Conservation (phyloP, 2,888 invertebrate genomes). For the Seira sanloemensis region DNA sequence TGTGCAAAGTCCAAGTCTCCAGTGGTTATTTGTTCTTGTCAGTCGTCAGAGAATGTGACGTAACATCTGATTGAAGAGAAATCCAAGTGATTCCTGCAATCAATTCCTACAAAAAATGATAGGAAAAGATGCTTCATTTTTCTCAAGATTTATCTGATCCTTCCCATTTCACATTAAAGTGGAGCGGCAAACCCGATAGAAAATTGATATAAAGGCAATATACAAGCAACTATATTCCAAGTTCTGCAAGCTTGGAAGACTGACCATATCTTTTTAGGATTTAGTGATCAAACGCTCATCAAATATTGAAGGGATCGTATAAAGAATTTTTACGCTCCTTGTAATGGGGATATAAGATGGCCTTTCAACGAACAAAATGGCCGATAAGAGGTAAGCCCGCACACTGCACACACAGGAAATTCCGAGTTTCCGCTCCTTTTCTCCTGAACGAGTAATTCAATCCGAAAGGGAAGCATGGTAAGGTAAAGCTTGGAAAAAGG, state of each 20-base stretch:
- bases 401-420: constrained; percentile 37
- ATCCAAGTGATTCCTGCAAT: constrained; percentile 69
- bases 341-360: background rate
- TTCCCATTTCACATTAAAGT: too few relatives aligned
- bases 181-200: too few relatives aligned
- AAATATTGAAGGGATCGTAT: too few relatives aligned
- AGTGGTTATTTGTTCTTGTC: constrained; percentile 37
- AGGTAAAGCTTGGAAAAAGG: constrained; percentile 19
- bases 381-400: constrained; percentile 24
- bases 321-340: background rate
- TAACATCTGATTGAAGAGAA: constrained; percentile 58
- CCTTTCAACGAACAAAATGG: constrained; percentile 12
- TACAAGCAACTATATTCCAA: too few relatives aligned
- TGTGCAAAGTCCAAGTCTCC: too few relatives aligned
- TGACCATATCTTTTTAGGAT: too few relatives aligned
- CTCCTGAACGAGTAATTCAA: constrained; percentile 42
- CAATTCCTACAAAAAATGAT: constrained; percentile 53
- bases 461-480: background rate
- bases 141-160: constrained; percentile 21
- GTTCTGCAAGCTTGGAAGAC: too few relatives aligned
- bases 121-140: constrained; percentile 31
- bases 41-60: constrained; percentile 40
- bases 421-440: background rate
- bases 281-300: too few relatives aligned
- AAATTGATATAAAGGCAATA: too few relatives aligned